These are phyloP conservation scores for Meloidogyne floridensis DNA, from an alignment of 1,140 invertebrate genomes.

Conservation along the genomic window DNA sequence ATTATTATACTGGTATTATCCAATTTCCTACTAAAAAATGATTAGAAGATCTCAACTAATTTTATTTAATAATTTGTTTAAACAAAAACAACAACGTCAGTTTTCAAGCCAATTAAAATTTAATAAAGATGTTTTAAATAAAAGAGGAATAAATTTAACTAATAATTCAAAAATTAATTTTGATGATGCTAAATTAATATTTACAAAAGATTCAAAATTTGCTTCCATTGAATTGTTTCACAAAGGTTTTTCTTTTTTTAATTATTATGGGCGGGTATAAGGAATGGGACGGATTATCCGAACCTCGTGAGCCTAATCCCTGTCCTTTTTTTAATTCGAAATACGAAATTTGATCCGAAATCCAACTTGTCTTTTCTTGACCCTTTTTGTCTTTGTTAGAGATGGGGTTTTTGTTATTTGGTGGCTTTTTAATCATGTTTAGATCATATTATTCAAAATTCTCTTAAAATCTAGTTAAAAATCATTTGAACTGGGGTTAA, in stretches of 20 bases:
- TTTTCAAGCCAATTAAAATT: slow-evolving; percentile 1
- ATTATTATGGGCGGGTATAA: too few species aligned
- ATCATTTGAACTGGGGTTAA: slow-evolving; percentile 21
- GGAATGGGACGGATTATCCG: too few species aligned
- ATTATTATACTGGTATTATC: background rate
- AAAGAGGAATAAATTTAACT: background rate
- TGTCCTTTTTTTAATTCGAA: too few species aligned
- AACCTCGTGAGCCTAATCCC: background rate
- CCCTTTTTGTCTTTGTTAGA: too few species aligned
- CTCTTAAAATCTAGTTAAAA: too few species aligned
- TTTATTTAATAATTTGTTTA: background rate
- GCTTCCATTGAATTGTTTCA: slow-evolving; percentile 11
- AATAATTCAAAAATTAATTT: slow-evolving; percentile 1
- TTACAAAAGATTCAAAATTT: slow-evolving; percentile 24
- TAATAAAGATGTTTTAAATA: background rate
- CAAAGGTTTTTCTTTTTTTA: background rate
- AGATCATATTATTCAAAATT: too few species aligned
- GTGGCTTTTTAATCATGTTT: too few species aligned
- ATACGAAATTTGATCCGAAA: too few species aligned
- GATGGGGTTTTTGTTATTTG: too few species aligned
- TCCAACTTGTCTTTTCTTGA: too few species aligned
- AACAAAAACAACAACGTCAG: background rate
- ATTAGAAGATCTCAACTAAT: background rate
- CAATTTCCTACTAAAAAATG: background rate
- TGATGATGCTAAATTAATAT: slow-evolving; percentile 14